A percentile compares a stretch with the other conserved stretches of the same genome.
phyloP scores from a whole-genome alignment of 2,113 vertebrate genomes.

The Coracopsis vasa region DNA sequence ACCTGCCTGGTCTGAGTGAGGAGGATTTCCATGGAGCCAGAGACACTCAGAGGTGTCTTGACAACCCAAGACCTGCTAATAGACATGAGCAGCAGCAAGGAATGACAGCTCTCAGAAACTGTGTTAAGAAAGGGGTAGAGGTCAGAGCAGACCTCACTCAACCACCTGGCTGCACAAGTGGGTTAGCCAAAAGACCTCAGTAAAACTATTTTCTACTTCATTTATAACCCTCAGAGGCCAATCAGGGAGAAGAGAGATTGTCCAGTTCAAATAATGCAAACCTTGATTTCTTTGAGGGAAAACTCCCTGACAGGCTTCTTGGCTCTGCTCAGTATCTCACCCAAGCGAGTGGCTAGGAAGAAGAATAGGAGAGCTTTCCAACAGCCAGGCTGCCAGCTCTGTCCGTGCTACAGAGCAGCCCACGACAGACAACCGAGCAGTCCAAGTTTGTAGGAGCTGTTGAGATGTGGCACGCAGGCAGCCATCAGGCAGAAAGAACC shows the following conservation, averaged over 20 bases:
- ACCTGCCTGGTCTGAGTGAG: not conserved
- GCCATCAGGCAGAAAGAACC: not conserved
- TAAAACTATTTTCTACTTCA: conserved; percentile 57
- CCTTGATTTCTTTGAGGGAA: conserved; percentile 38
- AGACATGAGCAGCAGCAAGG: not conserved
- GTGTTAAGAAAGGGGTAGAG: conserved; percentile 40
- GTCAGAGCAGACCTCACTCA: conserved; percentile 47
- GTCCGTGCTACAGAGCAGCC: not conserved
- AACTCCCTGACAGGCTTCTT: conserved; percentile 39
- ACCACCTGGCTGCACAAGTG: conserved; percentile 40
- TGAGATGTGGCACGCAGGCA: conserved; percentile 39
- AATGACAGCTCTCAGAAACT: conserved; percentile 14
- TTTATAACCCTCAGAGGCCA: conserved; percentile 50
- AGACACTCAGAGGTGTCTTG: not conserved
- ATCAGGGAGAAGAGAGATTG: conserved; percentile 17
- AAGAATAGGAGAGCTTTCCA: not conserved
- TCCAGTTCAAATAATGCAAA: conserved; percentile 58
- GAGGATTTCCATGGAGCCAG: not conserved
- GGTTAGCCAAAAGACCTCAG: conserved; percentile 55
- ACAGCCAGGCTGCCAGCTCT: conserved; percentile 30
- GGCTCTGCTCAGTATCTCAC: conserved; percentile 35
- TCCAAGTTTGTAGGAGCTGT: conserved; percentile 44
- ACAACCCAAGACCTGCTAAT: not conserved
- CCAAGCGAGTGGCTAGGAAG: not conserved
- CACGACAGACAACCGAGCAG: not conserved